Percentiles rank a stretch among this genome's conserved stretches.
Conservation (phyloP, 2,113 vertebrate genomes). For the Reinhardtius hippoglossoides region DNA sequence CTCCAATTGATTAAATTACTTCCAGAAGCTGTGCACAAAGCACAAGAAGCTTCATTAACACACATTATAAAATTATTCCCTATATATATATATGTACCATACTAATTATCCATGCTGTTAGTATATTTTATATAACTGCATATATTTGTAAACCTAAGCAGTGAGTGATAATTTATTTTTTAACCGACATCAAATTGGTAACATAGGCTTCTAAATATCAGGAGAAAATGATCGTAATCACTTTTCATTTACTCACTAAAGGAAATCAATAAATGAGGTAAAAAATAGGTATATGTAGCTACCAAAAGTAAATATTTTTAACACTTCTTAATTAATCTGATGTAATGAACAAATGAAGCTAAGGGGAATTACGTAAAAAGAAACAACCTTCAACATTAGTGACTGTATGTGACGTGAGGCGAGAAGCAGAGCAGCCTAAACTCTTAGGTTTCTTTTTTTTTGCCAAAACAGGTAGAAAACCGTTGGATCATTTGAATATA, state of each 20-base stretch:
- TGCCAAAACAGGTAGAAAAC: neutral
- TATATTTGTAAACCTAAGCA: slow-evolving; percentile 9
- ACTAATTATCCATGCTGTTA: neutral
- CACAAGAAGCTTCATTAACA: neutral
- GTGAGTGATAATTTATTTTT: neutral
- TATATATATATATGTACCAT: neutral
- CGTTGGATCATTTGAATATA: neutral
- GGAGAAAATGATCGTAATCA: neutral
- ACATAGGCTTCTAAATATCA: neutral
- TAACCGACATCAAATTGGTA: neutral
- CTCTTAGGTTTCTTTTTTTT: neutral
- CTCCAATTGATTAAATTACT: slow-evolving; percentile 61
- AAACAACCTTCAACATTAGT: neutral
- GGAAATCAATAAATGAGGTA: neutral
- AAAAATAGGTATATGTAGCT: neutral
- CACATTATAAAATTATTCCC: slow-evolving; percentile 23
- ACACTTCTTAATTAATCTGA: too few species aligned
- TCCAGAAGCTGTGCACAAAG: slow-evolving; percentile 52
- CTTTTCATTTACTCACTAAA: neutral
- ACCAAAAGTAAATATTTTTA: neutral
- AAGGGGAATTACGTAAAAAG: neutral
- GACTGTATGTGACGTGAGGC: neutral
- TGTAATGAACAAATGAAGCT: neutral
- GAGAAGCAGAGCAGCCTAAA: slow-evolving; percentile 1
- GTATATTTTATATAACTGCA: neutral